Percentiles rank a stretch among this genome's conserved stretches.
phyloP scores from a whole-genome alignment of 2,888 invertebrate genomes.

The Drosophila macrospina region DNA sequence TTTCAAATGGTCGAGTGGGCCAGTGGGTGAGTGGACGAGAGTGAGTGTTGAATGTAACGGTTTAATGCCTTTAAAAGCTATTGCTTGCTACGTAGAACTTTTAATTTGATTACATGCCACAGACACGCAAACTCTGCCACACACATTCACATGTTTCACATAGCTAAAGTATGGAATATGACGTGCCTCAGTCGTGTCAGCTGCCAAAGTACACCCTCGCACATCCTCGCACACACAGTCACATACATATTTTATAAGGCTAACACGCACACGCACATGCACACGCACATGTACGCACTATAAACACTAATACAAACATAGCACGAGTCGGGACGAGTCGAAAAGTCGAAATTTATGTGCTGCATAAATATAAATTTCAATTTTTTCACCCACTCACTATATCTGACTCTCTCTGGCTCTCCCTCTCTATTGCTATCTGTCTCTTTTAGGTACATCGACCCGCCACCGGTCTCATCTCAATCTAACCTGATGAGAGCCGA shows the following conservation, averaged over 20 bases:
- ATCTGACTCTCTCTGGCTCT: conserved; percentile 6
- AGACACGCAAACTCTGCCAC: conserved; percentile 54
- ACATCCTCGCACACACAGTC: conserved; percentile 12
- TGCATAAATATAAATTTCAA: conserved; percentile 79
- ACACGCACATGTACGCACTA: conserved; percentile 63
- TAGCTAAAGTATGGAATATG: conserved; percentile 52
- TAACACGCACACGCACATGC: conserved; percentile 55
- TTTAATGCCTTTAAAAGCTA: conserved; percentile 70
- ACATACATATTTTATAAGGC: conserved; percentile 53
- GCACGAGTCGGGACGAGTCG: conserved; percentile 44
- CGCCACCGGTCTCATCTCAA: conserved; percentile 27
- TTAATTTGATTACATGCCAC: conserved; percentile 78
- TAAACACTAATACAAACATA: conserved; percentile 62
- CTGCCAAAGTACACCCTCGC: conserved; percentile 33
- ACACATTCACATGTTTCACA: conserved; percentile 16
- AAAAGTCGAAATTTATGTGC: conserved; percentile 78
- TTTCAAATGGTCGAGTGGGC: not conserved
- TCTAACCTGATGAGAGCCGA: conserved; percentile 14
- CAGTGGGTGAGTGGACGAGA: not conserved
- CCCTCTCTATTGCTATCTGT: not conserved
- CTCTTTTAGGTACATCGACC: conserved; percentile 54
- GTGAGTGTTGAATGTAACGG: conserved; percentile 17
- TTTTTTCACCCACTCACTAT: conserved; percentile 36
- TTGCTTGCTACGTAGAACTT: conserved; percentile 70
- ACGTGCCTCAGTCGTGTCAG: conserved; percentile 64